phyloP scores from a whole-genome alignment of 1,140 invertebrate genomes.

The Pararge aegeria region DNA sequence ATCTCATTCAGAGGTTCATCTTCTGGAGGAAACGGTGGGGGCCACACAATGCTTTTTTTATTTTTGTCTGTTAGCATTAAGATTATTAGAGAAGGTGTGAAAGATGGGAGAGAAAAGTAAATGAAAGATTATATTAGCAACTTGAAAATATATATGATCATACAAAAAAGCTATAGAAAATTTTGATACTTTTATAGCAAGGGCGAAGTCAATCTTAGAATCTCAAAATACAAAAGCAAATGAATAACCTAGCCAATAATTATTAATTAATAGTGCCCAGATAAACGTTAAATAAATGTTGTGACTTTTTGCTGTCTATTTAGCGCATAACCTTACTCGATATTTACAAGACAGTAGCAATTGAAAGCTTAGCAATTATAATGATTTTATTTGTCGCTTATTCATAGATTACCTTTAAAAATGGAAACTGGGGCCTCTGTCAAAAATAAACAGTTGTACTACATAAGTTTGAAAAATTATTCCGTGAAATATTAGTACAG shows the following conservation, averaged over 20 bases:
- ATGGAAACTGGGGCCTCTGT: conserved; percentile 72
- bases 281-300: conserved; percentile 50
- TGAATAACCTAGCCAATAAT: background rate
- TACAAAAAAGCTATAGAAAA: background rate
- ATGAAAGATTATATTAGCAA: conserved; percentile 66
- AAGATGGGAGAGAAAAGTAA: conserved; percentile 53
- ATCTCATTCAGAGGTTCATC: conserved; percentile 47
- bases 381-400: conserved; percentile 38
- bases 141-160: conserved; percentile 36
- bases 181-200: background rate
- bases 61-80: conserved; percentile 72
- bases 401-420: conserved; percentile 73
- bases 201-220: background rate
- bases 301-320: conserved; percentile 45
- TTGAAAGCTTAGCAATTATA: conserved; percentile 51
- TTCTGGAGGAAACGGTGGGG: conserved; percentile 76
- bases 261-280: conserved; percentile 8
- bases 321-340: conserved; percentile 51
- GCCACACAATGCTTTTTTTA: conserved; percentile 83
- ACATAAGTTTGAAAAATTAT: conserved; percentile 17
- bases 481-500: background rate
- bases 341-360: conserved; percentile 53
- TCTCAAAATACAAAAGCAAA: background rate
- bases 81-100: conserved; percentile 44
- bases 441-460: conserved; percentile 63